A percentile compares a stretch with the other conserved stretches of the same genome.
Conservation (phyloP, 2,888 invertebrate genomes). For the Eristalis intricaria region DNA sequence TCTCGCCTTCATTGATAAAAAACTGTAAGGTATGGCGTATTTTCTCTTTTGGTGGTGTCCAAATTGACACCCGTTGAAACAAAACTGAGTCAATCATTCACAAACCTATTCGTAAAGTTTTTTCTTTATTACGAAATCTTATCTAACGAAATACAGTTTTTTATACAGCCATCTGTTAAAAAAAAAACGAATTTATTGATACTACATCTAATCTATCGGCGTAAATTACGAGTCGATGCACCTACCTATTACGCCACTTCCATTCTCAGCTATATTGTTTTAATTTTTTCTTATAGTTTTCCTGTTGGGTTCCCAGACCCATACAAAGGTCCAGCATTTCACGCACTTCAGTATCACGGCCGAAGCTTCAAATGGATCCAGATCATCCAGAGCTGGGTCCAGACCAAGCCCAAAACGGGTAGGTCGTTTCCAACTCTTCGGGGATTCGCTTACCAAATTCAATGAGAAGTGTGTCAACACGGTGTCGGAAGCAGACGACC, state of each 20-base stretch:
- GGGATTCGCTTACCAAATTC: conserved; percentile 84
- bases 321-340: conserved; percentile 88
- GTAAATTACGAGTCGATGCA: too few relatives aligned
- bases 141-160: too few relatives aligned
- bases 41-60: too few relatives aligned
- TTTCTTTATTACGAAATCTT: too few relatives aligned
- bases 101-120: too few relatives aligned
- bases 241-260: not conserved
- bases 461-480: conserved; percentile 93
- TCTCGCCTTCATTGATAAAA: too few relatives aligned
- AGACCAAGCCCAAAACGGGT: conserved; percentile 83
- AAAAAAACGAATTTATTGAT: too few relatives aligned
- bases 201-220: too few relatives aligned
- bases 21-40: too few relatives aligned
- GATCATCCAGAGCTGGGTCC: conserved; percentile 76
- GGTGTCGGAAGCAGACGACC: conserved; percentile 89
- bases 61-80: too few relatives aligned
- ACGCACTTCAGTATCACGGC: conserved; percentile 89
- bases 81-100: too few relatives aligned
- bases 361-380: conserved; percentile 81
- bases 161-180: too few relatives aligned
- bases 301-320: conserved; percentile 86
- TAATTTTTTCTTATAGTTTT: conserved; percentile 83
- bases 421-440: conserved; percentile 88
- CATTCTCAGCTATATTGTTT: not conserved